Evolutionary conservation across 2,888 invertebrate species (phyloP).

Genomic region (Lepidonotus clava): DNA sequence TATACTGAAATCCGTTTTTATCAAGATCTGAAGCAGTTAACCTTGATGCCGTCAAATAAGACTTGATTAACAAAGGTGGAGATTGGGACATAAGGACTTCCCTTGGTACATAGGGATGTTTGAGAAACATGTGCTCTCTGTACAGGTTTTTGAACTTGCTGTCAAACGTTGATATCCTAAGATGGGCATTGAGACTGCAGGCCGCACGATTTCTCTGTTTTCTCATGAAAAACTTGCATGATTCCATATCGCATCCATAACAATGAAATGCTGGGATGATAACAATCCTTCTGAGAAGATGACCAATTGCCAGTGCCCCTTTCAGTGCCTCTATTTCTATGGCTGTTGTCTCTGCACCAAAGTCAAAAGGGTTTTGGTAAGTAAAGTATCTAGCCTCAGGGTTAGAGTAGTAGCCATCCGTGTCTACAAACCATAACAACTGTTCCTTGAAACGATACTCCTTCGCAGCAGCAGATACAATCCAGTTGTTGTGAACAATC

Average conservation of each 20-base stretch:
- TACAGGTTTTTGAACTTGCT: neutral
- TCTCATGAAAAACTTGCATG: neutral
- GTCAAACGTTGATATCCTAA: conserved; percentile 12
- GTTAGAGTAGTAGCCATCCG: conserved; percentile 61
- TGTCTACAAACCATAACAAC: conserved; percentile 62
- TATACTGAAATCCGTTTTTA: neutral
- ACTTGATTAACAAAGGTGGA: conserved; percentile 1
- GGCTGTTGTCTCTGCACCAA: neutral
- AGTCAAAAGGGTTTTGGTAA: conserved; percentile 62
- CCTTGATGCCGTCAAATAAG: neutral
- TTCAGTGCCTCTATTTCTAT: conserved; percentile 14
- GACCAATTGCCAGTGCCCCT: neutral
- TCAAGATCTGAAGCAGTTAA: neutral
- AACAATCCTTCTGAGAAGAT: conserved; percentile 32
- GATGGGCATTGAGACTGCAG: conserved; percentile 44
- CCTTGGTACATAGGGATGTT: conserved; percentile 4
- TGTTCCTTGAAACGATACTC: conserved; percentile 65
- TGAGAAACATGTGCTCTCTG: conserved; percentile 53
- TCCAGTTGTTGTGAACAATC: conserved; percentile 65
- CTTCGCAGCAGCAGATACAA: conserved; percentile 63
- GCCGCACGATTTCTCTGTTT: too few relatives aligned
- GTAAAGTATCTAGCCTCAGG: conserved; percentile 57
- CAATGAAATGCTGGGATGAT: conserved; percentile 54
- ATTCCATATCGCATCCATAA: neutral
- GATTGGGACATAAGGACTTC: conserved; percentile 30